Base-by-base conservation (phyloP, 2,113 vertebrate genomes). In the Anhinga anhinga region DNA sequence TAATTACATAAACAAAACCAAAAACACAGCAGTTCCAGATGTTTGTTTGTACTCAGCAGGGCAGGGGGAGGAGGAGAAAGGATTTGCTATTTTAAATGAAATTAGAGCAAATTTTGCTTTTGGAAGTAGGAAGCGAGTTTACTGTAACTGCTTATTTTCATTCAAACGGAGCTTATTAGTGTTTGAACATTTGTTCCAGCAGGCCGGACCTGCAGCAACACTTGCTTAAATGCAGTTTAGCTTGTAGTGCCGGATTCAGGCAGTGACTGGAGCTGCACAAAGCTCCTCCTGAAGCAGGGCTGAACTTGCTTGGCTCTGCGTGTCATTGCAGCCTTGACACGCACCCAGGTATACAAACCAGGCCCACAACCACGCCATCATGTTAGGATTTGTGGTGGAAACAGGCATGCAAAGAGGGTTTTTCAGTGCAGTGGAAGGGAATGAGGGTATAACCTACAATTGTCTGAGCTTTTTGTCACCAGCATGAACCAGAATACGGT, bases 1-100 rank as follows among this genome's bases (percentile, higher is more conserved):
- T 66, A 91, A 88, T 72, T 84, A 61, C 21, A 91, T 67, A 87
- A 91, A 89, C 91, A 91, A 96, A 94, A 63, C 10, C 52, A 73
- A 80, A 96, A 95, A 69, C 67, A 49, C 90, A 90, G 82, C 85
- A 73, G 92, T 96, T 96, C 87, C 92, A 95, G 90, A 86, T 97
- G 95, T 88, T 96, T 96, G 66, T 92, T 96, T 96, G 73, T 82
- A 78, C 86, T 96, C 93, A 49, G 81, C 50, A 65, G 25, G 80
- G 26, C 17, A 17, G 17, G 44, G 44, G 44, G 16, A 45, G 44
- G 44, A 18, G n/a, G n/a, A 20, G 2, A 12, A 63, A 91, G 70
- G 32, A 61, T 80, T 96, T 93, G 79, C 53, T 77, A 18, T 58
- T 93, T 88, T 44, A 86, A 86, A 88, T 66, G 19, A 92, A 95